Evolutionary conservation across 2,113 vertebrate genomes (phyloP).

Genomic region (Athene cunicularia): DNA sequence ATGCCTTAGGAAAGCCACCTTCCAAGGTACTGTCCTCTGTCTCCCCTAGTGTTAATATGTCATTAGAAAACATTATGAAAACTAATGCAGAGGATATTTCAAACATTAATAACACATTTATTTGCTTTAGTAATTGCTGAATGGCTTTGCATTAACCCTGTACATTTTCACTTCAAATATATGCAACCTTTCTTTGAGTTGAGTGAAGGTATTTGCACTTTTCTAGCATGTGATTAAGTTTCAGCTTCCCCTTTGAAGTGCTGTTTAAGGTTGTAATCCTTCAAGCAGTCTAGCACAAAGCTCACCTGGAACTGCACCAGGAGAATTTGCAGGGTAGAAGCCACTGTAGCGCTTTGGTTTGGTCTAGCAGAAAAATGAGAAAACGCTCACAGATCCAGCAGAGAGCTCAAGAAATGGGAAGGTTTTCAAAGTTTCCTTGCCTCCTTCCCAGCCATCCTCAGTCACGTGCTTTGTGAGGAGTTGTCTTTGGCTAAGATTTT

Average conservation of each 20-base stretch:
- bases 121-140: neutral
- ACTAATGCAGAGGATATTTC: neutral
- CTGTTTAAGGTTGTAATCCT: neutral
- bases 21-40: neutral
- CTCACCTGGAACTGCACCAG: neutral
- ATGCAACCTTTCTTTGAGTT: neutral
- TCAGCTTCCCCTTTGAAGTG: conserved; percentile 4
- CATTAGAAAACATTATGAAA: neutral
- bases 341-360: neutral
- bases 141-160: neutral
- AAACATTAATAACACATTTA: neutral
- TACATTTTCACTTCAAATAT: neutral
- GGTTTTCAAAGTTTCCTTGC: neutral
- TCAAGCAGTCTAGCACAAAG: neutral
- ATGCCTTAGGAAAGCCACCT: neutral
- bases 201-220: neutral
- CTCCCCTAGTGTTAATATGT: neutral
- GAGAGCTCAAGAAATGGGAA: neutral
- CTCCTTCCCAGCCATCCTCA: neutral
- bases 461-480: neutral
- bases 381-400: neutral
- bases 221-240: neutral
- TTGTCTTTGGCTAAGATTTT: neutral
- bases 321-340: neutral
- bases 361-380: neutral